Evolutionary conservation across 2,113 vertebrate genomes (phyloP).

Genomic region (Ophthalmolycus amberensis): DNA sequence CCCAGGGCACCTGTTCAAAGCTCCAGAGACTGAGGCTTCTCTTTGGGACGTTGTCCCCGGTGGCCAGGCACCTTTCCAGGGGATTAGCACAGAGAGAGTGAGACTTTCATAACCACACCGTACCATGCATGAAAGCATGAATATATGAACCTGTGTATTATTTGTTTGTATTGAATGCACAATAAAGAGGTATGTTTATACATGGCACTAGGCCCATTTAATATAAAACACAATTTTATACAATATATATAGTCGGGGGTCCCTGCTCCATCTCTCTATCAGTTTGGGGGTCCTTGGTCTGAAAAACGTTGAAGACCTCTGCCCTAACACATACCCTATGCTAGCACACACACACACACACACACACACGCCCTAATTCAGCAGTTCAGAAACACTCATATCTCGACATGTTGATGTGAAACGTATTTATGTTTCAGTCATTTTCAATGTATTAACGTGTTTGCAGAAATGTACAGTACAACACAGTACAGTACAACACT

Average conservation of each 20-base stretch:
- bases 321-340: not conserved
- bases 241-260: too few species aligned
- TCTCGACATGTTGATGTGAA: not conserved
- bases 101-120: constrained; percentile 6
- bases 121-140: too few species aligned
- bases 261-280: too few species aligned
- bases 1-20: constrained; percentile 57
- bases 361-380: not conserved
- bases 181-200: too few species aligned
- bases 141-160: too few species aligned
- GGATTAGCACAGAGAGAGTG: constrained; percentile 58
- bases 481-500: not conserved
- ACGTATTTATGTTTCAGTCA: not conserved
- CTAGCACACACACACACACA: not conserved
- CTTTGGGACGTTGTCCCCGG: constrained; percentile 11
- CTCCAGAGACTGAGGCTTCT: constrained; percentile 30
- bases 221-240: too few species aligned
- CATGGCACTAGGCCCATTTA: too few species aligned
- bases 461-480: not conserved
- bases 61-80: constrained; percentile 56
- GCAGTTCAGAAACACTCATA: not conserved
- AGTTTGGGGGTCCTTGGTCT: too few species aligned
- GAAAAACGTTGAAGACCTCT: too few species aligned
- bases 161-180: too few species aligned
- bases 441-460: not conserved